These are phyloP conservation scores for Perizoma flavofasciatum DNA, from an alignment of 2,888 invertebrate genomes.

Conservation along the genomic window DNA sequence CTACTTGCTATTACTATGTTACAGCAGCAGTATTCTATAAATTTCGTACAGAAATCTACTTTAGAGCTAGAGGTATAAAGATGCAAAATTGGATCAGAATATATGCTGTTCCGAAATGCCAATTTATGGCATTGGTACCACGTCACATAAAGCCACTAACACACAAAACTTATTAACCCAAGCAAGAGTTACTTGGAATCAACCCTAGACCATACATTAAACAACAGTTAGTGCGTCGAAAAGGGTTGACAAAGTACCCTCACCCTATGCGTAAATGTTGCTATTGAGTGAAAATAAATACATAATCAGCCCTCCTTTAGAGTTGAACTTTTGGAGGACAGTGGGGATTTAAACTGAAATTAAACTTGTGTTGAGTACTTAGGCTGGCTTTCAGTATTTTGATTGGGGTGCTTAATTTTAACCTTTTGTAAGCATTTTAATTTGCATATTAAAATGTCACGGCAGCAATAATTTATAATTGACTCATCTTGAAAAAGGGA, in stretches of 20 bases:
- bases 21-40: too few species aligned
- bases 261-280: slow-evolving; percentile 48
- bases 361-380: slow-evolving; percentile 33
- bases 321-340: slow-evolving; percentile 42
- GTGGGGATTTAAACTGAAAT: slow-evolving; percentile 42
- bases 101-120: background rate
- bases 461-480: background rate
- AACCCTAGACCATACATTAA: slow-evolving; percentile 8
- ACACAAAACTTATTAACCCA: background rate
- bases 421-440: slow-evolving; percentile 23
- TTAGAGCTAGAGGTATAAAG: too few species aligned
- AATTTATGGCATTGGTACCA: background rate
- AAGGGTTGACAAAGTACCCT: slow-evolving; percentile 56
- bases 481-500: slow-evolving; percentile 4
- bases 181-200: background rate
- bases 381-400: slow-evolving; percentile 27
- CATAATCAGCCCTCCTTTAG: slow-evolving; percentile 61
- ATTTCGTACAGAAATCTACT: too few species aligned
- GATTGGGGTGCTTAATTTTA: slow-evolving; percentile 26
- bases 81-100: too few species aligned
- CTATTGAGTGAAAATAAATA: slow-evolving; percentile 76
- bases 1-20: too few species aligned
- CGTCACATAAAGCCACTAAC: too few species aligned
- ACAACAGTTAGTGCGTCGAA: slow-evolving; percentile 20
- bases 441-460: slow-evolving; percentile 22